Evolutionary conservation across 2,888 invertebrate species (phyloP).

Genomic region (Dendrolimus pini): DNA sequence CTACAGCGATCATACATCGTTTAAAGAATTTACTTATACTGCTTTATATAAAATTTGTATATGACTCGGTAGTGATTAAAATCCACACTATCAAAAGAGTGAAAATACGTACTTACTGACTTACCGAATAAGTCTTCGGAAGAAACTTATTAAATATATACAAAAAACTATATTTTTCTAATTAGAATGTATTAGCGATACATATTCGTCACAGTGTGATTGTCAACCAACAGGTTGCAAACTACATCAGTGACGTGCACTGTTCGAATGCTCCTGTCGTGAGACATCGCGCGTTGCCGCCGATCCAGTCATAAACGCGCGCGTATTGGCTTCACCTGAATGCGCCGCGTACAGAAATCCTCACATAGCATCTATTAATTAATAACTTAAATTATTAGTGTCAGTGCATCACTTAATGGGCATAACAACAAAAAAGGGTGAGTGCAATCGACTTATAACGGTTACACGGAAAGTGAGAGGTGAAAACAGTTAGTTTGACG

Average conservation of each 20-base stretch:
- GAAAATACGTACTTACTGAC: no score
- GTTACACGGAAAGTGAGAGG: conserved; percentile 34
- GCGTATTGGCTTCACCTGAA: conserved; percentile 32
- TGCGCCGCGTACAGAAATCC: conserved; percentile 27
- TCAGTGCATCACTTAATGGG: conserved; percentile 36
- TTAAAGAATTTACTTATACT: no score
- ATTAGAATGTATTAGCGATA: no score
- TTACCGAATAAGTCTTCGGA: no score
- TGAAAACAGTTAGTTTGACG: conserved; percentile 37
- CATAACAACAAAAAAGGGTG: conserved; percentile 35
- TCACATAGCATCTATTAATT: conserved; percentile 17
- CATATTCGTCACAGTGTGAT: conserved; percentile 29
- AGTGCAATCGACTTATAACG: conserved; percentile 34
- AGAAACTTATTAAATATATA: no score
- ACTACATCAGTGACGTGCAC: conserved; percentile 35
- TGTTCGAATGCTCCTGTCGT: conserved; percentile 7
- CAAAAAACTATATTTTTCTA: no score
- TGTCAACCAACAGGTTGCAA: conserved; percentile 43
- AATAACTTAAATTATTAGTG: conserved; percentile 22
- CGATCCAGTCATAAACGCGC: conserved; percentile 42
- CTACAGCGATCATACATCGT: no score
- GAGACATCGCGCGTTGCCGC: conserved; percentile 21
- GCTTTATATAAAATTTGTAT: no score
- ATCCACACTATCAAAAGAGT: no score
- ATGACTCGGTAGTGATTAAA: no score